These are phyloP conservation scores for Danio choprae DNA, from an alignment of 2,797 vertebrate genomes.

Conservation along the genomic window DNA sequence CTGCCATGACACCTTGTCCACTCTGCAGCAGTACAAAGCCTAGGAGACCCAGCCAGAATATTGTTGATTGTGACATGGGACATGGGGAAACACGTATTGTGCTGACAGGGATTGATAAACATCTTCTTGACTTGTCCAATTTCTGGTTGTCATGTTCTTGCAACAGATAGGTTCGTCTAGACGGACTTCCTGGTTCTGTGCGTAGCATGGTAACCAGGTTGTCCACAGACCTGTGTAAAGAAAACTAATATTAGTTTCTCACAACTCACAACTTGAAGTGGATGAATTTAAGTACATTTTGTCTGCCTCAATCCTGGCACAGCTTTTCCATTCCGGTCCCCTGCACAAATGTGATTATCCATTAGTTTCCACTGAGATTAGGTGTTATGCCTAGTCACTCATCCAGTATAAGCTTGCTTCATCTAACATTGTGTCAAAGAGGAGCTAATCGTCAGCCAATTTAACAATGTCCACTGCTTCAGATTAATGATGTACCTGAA, in stretches of 20 bases:
- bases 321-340: slow-evolving; percentile 26
- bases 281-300: background rate
- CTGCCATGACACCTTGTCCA: slow-evolving; percentile 73
- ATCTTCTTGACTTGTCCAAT: slow-evolving; percentile 30
- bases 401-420: slow-evolving; percentile 31
- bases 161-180: slow-evolving; percentile 73
- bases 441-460: slow-evolving; percentile 13
- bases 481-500: slow-evolving; percentile 36
- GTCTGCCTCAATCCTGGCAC: background rate
- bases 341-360: slow-evolving; percentile 28
- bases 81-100: slow-evolving; percentile 64
- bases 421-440: slow-evolving; percentile 27
- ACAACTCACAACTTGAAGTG: background rate
- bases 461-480: background rate
- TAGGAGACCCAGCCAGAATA: slow-evolving; percentile 78
- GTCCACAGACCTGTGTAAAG: slow-evolving; percentile 79
- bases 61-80: slow-evolving; percentile 57
- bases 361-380: slow-evolving; percentile 45
- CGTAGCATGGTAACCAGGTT: slow-evolving; percentile 83
- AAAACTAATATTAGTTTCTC: slow-evolving; percentile 26
- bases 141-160: slow-evolving; percentile 66
- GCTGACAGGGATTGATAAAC: slow-evolving; percentile 32
- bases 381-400: slow-evolving; percentile 27
- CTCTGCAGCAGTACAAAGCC: slow-evolving; percentile 73
- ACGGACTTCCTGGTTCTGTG: slow-evolving; percentile 57